phyloP scores from a whole-genome alignment of 1,140 invertebrate genomes.

The Bombus pascuorum region DNA sequence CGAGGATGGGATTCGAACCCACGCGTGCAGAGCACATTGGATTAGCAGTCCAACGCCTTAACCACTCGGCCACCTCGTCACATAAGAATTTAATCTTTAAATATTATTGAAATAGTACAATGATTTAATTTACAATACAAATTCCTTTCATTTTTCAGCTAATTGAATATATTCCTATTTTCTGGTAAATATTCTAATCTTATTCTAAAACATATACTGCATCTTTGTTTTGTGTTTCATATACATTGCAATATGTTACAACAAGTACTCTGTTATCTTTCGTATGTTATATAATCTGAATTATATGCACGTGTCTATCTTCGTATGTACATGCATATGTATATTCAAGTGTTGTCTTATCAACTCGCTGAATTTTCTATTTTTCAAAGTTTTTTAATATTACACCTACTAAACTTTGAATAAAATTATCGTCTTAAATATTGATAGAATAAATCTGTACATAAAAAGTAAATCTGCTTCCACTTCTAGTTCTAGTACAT shows the following conservation, averaged over 20 bases:
- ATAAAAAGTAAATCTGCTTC: neutral
- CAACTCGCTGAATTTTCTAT: neutral
- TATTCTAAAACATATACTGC: neutral
- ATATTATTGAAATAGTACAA: neutral
- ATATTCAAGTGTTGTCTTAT: neutral
- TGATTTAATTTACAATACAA: slow-evolving; percentile 4
- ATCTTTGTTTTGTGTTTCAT: neutral
- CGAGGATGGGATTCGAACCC: slow-evolving; percentile 95
- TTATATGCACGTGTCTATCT: no score
- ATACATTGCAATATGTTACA: no score
- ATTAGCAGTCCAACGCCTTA: slow-evolving; percentile 95
- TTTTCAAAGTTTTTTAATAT: neutral
- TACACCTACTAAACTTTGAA: no score
- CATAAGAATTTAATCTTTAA: slow-evolving; percentile 43
- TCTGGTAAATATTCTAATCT: neutral
- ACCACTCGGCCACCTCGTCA: slow-evolving; percentile 94
- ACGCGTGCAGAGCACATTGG: slow-evolving; percentile 91
- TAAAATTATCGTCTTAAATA: neutral
- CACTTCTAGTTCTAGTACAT: neutral
- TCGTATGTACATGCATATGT: neutral
- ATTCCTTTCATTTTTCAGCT: neutral
- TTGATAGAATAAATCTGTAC: no score
- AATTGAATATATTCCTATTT: neutral
- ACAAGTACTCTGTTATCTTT: no score
- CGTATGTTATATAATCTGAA: neutral